Evolutionary conservation across 1,140 invertebrate genomes (phyloP), one percentile per base, ranked within the genome.

Genomic region (Aricia agestis): DNA sequence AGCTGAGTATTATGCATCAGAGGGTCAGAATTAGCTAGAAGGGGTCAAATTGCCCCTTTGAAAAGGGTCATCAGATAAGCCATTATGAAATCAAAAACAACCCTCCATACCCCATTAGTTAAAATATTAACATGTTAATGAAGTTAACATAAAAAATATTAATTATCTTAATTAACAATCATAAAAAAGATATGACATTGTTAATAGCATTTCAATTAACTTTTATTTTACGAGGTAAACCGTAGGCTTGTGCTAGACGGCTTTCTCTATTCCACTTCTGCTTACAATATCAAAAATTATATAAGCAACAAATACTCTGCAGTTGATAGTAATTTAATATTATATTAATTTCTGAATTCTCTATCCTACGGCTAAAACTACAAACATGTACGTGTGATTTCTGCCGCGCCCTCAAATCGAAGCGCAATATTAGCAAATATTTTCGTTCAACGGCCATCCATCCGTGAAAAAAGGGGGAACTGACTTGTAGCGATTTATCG

Each of bases 31-130:
- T 63, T 18, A 19, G 9, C 58, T 17, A 13, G 58, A 59, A 63
- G 59, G 59, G 58, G 17, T 18, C 59, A 63, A 63, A 63, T 63
- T 63, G 19, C 59, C 17, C 59, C 59, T 63, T 59, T 19, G 59
- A 25, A 63, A 63, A 25, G 59, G 59, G 59, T 18, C 59, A 63
- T 63, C 59, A 25, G 59, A 63, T 63, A 18, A 63, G 59, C 59
- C 59, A 63, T 63, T 63, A 63, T 63, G 59, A 63, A 63, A 63
- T 63, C 59, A 63, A 19, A 63, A 63, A 63, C 59, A 19, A 63
- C 59, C 59, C 59, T 19, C 59, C 59, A 25, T 63, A 63, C 18
- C 19, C 17, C 19, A 63, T 31, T 63, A 63, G 59, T 63, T 63
- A 25, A 63, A 63, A 63, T 25, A 63, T 63, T 19, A 25, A 19